Conservation (phyloP, 37 sponge, comb jelly and placozoan species). For the Chondrilla cf. caribensis region DNA sequence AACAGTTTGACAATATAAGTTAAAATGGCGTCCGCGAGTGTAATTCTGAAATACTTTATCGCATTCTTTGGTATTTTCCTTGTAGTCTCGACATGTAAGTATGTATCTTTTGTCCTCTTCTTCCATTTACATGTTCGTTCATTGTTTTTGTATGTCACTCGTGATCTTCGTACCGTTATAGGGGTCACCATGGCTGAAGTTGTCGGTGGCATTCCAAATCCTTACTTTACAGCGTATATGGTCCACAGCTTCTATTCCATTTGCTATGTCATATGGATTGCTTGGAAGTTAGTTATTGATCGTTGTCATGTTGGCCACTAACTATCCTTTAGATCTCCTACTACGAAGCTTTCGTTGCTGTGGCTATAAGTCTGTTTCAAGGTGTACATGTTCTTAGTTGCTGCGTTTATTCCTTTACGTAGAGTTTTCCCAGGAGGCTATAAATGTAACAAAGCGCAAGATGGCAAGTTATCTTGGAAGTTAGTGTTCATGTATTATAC, state of each 20-base stretch:
- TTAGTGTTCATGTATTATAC: conserved; percentile 6
- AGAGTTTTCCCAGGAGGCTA: conserved; percentile 54
- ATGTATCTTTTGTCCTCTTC: background rate
- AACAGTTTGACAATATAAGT: too few species aligned
- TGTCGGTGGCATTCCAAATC: conserved; percentile 36
- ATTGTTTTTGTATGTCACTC: background rate
- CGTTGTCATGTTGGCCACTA: background rate
- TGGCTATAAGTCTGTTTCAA: too few species aligned
- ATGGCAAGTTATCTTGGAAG: conserved; percentile 47
- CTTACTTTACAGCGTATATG: conserved; percentile 50
- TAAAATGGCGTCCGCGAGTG: too few species aligned
- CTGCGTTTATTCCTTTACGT: too few species aligned
- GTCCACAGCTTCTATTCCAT: conserved; percentile 49
- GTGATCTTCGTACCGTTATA: background rate
- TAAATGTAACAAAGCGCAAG: conserved; percentile 54
- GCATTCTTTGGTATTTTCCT: conserved; percentile 42
- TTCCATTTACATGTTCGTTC: background rate
- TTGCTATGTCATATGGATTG: conserved; percentile 43
- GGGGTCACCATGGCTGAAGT: conserved; percentile 72
- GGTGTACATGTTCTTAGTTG: too few species aligned
- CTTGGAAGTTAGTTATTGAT: conserved; percentile 47
- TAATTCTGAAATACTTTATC: background rate
- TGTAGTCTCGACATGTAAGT: conserved; percentile 42
- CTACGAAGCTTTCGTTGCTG: too few species aligned
- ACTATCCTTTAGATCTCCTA: too few species aligned